These are phyloP conservation scores for Cyclopterus lumpus DNA, from an alignment of 2,797 vertebrate genomes.

Conservation along the genomic window DNA sequence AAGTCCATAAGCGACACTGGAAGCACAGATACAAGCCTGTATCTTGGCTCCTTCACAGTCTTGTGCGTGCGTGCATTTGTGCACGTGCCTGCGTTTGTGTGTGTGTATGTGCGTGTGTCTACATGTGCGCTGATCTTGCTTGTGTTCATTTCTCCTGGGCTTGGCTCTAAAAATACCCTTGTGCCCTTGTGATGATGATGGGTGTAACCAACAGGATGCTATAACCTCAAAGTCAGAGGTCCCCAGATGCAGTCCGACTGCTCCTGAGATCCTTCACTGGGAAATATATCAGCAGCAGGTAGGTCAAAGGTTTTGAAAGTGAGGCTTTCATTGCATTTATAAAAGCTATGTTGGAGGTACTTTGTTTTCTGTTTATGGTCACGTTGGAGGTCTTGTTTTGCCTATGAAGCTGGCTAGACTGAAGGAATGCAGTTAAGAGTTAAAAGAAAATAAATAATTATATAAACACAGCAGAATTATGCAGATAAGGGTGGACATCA, in stretches of 20 bases:
- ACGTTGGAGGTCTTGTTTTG: neutral
- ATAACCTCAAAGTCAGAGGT: constrained; percentile 61
- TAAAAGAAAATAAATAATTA: neutral
- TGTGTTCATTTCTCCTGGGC: constrained; percentile 64
- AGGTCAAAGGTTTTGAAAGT: constrained; percentile 27
- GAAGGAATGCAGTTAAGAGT: neutral
- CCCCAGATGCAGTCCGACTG: constrained; percentile 59
- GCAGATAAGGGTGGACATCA: neutral
- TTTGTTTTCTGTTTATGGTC: neutral
- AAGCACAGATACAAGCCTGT: constrained; percentile 3
- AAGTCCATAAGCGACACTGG: neutral
- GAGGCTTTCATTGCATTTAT: neutral
- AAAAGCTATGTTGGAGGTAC: neutral
- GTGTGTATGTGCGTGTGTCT: constrained; percentile 17
- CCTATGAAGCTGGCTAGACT: neutral
- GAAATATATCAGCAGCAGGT: constrained; percentile 46
- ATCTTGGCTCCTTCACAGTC: neutral
- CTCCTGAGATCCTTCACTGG: constrained; percentile 20
- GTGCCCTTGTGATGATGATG: constrained; percentile 74
- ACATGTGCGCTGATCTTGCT: constrained; percentile 25
- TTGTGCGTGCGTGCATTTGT: neutral
- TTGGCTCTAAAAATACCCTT: constrained; percentile 78
- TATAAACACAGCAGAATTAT: neutral
- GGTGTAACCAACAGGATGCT: constrained; percentile 81
- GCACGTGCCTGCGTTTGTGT: neutral